Percentiles rank a stretch among this genome's conserved stretches.
phyloP scores from a whole-genome alignment of 2,888 invertebrate species.

The Platycnemis pennipes region DNA sequence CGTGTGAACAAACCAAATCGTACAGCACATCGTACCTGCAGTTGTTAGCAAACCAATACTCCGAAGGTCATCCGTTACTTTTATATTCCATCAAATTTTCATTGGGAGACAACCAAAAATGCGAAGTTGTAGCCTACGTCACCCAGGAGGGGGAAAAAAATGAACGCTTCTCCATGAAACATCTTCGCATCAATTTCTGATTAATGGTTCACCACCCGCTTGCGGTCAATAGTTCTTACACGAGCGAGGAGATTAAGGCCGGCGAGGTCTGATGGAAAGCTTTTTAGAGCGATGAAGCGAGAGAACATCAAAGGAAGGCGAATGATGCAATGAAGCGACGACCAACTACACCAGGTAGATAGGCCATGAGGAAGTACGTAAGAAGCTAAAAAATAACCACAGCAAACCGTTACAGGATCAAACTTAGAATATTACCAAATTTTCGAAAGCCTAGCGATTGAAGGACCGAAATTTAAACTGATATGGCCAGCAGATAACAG shows the following conservation, averaged over 20 bases:
- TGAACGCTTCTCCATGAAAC: neutral
- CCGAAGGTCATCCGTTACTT: neutral
- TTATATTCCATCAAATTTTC: neutral
- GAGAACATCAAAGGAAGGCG: neutral
- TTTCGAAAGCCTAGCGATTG: no score
- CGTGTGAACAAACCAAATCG: neutral
- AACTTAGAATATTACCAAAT: no score
- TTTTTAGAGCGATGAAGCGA: neutral
- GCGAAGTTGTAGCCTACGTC: neutral
- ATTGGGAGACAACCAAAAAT: neutral
- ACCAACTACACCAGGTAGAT: neutral
- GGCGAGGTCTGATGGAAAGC: neutral
- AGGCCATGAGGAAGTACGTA: neutral
- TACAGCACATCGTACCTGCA: neutral
- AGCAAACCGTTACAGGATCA: neutral
- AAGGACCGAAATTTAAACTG: no score
- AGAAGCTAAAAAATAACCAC: neutral
- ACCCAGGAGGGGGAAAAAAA: neutral
- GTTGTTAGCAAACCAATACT: neutral
- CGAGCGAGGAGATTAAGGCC: neutral
- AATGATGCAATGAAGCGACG: neutral
- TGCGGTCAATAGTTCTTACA: constrained; percentile 9
- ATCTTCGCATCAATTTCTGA: neutral
- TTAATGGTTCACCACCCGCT: neutral
- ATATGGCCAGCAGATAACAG: no score